A percentile compares a stretch with the other conserved stretches of the same genome.
Conservation (phyloP, 2,113 vertebrate genomes). For the Podocnemis expansa region DNA sequence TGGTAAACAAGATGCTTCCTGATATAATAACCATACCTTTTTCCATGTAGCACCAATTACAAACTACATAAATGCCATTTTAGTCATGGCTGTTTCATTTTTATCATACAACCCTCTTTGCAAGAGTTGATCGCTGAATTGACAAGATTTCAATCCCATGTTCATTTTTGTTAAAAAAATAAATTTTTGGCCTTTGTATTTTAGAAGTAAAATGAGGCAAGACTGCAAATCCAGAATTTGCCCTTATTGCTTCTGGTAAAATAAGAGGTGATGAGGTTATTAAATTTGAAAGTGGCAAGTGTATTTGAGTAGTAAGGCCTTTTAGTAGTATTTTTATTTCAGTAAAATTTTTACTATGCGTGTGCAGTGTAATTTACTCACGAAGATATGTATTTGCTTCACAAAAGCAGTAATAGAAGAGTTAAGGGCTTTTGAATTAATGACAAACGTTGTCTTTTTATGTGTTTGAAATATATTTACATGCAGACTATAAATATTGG, state of each 20-base stretch:
- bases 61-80: not conserved
- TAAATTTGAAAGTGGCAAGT: not conserved
- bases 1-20: not conserved
- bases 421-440: not conserved
- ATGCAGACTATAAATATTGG: not conserved
- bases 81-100: not conserved
- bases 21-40: not conserved
- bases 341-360: not conserved
- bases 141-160: not conserved
- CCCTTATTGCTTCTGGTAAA: not conserved
- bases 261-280: not conserved
- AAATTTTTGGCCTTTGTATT: rapidly evolving
- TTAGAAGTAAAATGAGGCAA: not conserved
- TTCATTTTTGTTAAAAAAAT: not conserved
- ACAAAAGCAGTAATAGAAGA: not conserved
- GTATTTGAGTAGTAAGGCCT: not conserved
- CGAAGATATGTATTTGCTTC: not conserved
- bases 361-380: not conserved
- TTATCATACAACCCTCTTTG: not conserved
- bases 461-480: not conserved
- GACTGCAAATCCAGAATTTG: not conserved
- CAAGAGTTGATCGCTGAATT: not conserved
- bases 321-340: not conserved
- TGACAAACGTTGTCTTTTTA: not conserved
- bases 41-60: not conserved